phyloP scores from a whole-genome alignment of 2,888 invertebrate species.

The Lissocephala sabroskyi region DNA sequence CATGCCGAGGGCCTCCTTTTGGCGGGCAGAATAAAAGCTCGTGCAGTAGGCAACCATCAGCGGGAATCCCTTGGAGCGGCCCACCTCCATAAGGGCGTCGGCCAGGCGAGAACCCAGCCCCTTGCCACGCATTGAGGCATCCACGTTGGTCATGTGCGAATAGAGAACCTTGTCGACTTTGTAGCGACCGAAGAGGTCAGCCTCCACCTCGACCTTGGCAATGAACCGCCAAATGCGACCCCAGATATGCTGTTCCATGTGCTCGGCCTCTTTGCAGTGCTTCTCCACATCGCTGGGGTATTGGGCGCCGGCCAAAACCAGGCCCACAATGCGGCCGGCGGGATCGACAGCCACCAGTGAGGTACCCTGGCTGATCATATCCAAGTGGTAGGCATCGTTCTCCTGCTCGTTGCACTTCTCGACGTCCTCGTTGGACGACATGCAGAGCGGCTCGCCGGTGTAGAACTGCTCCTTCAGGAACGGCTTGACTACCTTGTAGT shows the following conservation, averaged over 20 bases:
- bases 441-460: constrained; percentile 6
- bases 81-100: constrained; percentile 31
- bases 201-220: constrained; percentile 30
- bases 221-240: constrained; percentile 26
- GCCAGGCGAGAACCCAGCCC: constrained; percentile 35
- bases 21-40: constrained; percentile 39
- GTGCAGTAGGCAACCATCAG: constrained; percentile 39
- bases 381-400: constrained; percentile 2
- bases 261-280: background rate
- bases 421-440: background rate
- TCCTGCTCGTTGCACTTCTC: constrained; percentile 4
- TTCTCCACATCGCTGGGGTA: constrained; percentile 9
- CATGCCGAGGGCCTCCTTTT: constrained; percentile 41
- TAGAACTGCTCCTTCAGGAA: constrained; percentile 9
- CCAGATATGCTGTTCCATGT: constrained; percentile 17
- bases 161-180: constrained; percentile 30
- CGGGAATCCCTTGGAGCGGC: constrained; percentile 30
- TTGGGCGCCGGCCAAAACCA: constrained; percentile 1
- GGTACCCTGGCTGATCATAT: constrained; percentile 14
- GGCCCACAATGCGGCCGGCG: constrained; percentile 9
- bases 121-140: constrained; percentile 29
- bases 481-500: constrained; percentile 3
- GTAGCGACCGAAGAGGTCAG: constrained; percentile 38
- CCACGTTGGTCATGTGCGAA: constrained; percentile 31
- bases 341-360: constrained; percentile 15